These are phyloP conservation scores for Coenobita brevimanus DNA, from an alignment of 1,140 invertebrate genomes.

Conservation along the genomic window DNA sequence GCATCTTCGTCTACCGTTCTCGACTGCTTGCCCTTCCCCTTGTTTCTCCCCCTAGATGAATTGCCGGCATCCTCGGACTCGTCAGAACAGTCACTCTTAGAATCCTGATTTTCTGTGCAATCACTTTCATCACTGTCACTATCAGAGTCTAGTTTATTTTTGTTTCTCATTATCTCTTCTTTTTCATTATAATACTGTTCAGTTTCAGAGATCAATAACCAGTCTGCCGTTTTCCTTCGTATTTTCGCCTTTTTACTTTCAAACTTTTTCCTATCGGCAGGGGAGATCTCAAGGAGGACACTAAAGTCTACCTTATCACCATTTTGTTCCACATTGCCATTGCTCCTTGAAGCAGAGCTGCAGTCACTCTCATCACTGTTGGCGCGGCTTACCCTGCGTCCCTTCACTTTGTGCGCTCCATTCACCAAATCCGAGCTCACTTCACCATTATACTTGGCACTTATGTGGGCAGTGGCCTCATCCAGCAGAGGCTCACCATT, in stretches of 20 bases:
- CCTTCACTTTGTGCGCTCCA: slow-evolving; percentile 63
- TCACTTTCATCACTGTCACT: slow-evolving; percentile 65
- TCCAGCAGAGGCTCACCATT: slow-evolving; percentile 58
- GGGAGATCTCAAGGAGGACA: slow-evolving; percentile 67
- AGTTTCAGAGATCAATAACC: slow-evolving; percentile 68
- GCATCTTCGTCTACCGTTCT: slow-evolving; percentile 40
- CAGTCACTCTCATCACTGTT: slow-evolving; percentile 68
- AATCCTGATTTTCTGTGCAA: slow-evolving; percentile 54
- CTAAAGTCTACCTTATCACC: slow-evolving; percentile 68
- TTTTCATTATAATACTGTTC: slow-evolving; percentile 69
- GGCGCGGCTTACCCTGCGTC: slow-evolving; percentile 56
- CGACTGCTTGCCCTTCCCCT: slow-evolving; percentile 57
- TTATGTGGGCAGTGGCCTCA: slow-evolving; percentile 47
- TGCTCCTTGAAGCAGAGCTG: slow-evolving; percentile 57
- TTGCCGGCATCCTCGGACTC: slow-evolving; percentile 51
- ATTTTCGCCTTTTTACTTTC: slow-evolving; percentile 68
- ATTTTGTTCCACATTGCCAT: slow-evolving; percentile 65
- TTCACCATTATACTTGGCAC: slow-evolving; percentile 63
- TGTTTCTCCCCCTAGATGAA: slow-evolving; percentile 40
- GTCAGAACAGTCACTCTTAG: slow-evolving; percentile 63
- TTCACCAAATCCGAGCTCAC: slow-evolving; percentile 52
- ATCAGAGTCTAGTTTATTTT: slow-evolving; percentile 64
- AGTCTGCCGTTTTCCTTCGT: slow-evolving; percentile 65
- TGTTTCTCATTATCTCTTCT: slow-evolving; percentile 69
- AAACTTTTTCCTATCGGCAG: slow-evolving; percentile 66